phyloP scores from a whole-genome alignment of 2,888 invertebrate species.

The Scaptomyza tumidula region DNA sequence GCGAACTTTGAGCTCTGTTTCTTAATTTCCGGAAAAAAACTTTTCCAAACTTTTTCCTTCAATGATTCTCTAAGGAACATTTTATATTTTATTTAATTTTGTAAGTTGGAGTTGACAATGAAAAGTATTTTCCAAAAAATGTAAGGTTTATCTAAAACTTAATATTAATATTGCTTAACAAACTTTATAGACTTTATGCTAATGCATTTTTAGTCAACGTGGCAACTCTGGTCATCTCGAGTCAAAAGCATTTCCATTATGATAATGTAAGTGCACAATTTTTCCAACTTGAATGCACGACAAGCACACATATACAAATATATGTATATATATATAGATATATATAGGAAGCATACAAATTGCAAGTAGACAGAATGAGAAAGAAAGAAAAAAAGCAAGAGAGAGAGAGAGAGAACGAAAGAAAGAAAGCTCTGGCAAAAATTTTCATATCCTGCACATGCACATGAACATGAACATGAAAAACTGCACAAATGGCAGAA shows the following conservation, averaged over 20 bases:
- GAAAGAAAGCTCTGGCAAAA: slow-evolving; percentile 55
- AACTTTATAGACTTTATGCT: not conserved
- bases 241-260: slow-evolving; percentile 79
- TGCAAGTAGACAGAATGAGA: not conserved
- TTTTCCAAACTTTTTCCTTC: too few species aligned
- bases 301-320: slow-evolving; percentile 21
- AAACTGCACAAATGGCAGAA: slow-evolving; percentile 80
- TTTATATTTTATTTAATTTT: too few species aligned
- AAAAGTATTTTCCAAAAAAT: too few species aligned
- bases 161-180: too few species aligned
- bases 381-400: not conserved
- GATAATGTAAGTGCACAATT: slow-evolving; percentile 81
- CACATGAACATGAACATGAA: slow-evolving; percentile 70
- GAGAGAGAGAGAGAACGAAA: slow-evolving; percentile 5
- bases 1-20: too few species aligned
- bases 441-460: slow-evolving; percentile 78
- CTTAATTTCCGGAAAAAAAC: too few species aligned
- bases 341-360: slow-evolving; percentile 18
- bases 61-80: too few species aligned
- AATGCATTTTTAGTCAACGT: not conserved
- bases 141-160: too few species aligned
- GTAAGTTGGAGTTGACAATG: too few species aligned
- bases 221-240: slow-evolving; percentile 67
- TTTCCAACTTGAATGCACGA: slow-evolving; percentile 67
- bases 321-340: not conserved